Evolutionary conservation across 1,140 invertebrate species (phyloP), one percentile per base, ranked within the genome.

Genomic region (Chymomyza costata): DNA sequence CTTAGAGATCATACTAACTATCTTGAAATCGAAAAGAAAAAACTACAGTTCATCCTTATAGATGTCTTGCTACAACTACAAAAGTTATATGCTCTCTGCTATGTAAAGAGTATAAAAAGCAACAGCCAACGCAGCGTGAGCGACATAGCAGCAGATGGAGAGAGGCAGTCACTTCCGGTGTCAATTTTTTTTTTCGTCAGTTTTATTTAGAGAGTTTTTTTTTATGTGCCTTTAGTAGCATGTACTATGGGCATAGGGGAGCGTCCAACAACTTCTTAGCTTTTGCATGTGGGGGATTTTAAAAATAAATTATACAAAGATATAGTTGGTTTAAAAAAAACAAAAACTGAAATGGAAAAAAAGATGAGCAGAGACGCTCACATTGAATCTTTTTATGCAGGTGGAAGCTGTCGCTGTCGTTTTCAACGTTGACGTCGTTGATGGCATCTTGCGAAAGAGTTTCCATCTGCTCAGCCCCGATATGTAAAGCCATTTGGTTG

Each of bases 81-180:
- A n/a, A n/a, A n/a, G n/a, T n/a, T n/a, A n/a, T n/a, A n/a, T n/a
- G n/a, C n/a, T n/a, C n/a, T n/a, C n/a, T n/a, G n/a, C n/a, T n/a
- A n/a, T n/a, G n/a, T n/a, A n/a, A n/a, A n/a, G n/a, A n/a, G n/a
- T 47, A 56, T 41, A 35, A 37, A 21, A 37, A 49, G 30, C 38
- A 38, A 40, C 45, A 61, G 32, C 56, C 56, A 59, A 53, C 44
- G 47, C 58, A 49, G 25, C 25, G 10, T 5, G 5, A 28, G 25
- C 25, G n/a, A n/a, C n/a, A n/a, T n/a, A n/a, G n/a, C n/a, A 28
- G 38, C 53, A 67, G 62, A 53, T 71, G 73, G 25, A 28, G 10
- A 10, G 25, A 59, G 71, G 59, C 73, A 73, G 73, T 67, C 73
- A 80, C 73, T 78, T 78, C 73, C 73, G 74, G 73, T 78, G 73